Evolutionary conservation across 2,888 invertebrate genomes (phyloP), one percentile per base, ranked within the genome.

Genomic region (Tetheella fluctuosa): DNA sequence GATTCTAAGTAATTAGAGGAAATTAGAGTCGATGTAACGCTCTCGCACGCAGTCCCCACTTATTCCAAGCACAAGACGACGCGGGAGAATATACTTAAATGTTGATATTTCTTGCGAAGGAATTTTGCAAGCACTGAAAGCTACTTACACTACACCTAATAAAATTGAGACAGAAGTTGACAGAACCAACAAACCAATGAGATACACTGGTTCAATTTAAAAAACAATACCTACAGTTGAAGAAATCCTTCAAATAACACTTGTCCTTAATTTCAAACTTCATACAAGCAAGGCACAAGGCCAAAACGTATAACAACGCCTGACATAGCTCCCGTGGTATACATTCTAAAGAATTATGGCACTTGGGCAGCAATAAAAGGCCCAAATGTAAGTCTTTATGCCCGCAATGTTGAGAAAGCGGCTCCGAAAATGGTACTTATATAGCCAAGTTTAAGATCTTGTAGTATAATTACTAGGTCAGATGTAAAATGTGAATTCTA

Each of bases 1-100:
- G 73, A 71, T 76, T 73, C 72, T 79, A 68, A 70, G 70, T 73
- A 73, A 74, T 66, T 67, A 20, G 20, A 20, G 48, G 48, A 48
- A 48, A 20, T 48, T 48, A 10, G 20, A 48, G 48, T 10, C 48
- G 48, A 20, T 3, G 17, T 48, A 48, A 48, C 7, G 48, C 48
- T 20, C 20, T 48, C n/a, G 39, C 17, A 17, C 7, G 42, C 17
- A 2, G 15, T 39, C n/a, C 34, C 34, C 12, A 34, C 34, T 10
- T 12, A 34, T 8, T 34, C 34, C 10, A 12, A 34, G 2, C 34
- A 15, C 37, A 37, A 15, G 1, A 15, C 37, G 2, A 15, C 2
- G 10, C 30, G 30, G 10, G 10, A 0, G 7, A 8, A 8, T 2
- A 30, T 8, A 10, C 10, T 7, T 28, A 28, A 28, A 28, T 28